Percentiles rank a stretch among this genome's conserved stretches.
phyloP scores from a whole-genome alignment of 2,797 vertebrate genomes.

The Orientallactaga sibirica region DNA sequence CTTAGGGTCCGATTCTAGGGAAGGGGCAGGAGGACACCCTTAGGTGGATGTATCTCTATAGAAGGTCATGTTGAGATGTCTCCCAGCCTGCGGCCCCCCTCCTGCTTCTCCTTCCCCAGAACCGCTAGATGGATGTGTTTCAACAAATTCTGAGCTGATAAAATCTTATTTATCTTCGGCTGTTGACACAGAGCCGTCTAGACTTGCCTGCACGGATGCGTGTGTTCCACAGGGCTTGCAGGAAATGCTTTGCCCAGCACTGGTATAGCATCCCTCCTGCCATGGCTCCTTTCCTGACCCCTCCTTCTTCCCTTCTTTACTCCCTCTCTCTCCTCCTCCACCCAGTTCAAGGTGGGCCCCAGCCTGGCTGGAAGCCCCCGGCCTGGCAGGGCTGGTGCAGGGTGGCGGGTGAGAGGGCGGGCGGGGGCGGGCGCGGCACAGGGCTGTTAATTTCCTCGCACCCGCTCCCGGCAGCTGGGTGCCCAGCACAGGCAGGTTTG shows the following conservation, averaged over 20 bases:
- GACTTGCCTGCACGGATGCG: constrained; percentile 89
- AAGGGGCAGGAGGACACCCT: not conserved
- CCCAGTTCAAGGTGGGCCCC: constrained; percentile 80
- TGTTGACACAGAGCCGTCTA: constrained; percentile 89
- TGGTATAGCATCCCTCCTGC: constrained; percentile 77
- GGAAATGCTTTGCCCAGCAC: constrained; percentile 87
- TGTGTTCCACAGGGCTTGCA: constrained; percentile 83
- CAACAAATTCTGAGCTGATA: constrained; percentile 89
- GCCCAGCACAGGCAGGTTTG: constrained; percentile 91
- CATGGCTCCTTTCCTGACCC: not conserved
- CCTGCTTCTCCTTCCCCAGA: constrained; percentile 81
- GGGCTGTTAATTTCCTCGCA: constrained; percentile 88
- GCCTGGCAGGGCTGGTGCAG: constrained; percentile 30
- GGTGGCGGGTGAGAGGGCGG: constrained; percentile 40
- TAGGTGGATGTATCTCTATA: not conserved
- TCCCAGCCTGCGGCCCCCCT: not conserved
- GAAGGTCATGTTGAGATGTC: not conserved
- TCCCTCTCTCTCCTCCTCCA: constrained; percentile 78
- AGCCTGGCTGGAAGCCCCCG: constrained; percentile 74
- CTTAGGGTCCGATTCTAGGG: not conserved
- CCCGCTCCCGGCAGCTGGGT: constrained; percentile 88
- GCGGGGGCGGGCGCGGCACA: constrained; percentile 58
- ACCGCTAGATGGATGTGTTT: constrained; percentile 91
- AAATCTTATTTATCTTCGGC: constrained; percentile 90
- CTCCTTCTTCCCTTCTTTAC: constrained; percentile 73